phyloP scores from a whole-genome alignment of 2,113 vertebrate genomes.

The Erpornis zantholeuca region DNA sequence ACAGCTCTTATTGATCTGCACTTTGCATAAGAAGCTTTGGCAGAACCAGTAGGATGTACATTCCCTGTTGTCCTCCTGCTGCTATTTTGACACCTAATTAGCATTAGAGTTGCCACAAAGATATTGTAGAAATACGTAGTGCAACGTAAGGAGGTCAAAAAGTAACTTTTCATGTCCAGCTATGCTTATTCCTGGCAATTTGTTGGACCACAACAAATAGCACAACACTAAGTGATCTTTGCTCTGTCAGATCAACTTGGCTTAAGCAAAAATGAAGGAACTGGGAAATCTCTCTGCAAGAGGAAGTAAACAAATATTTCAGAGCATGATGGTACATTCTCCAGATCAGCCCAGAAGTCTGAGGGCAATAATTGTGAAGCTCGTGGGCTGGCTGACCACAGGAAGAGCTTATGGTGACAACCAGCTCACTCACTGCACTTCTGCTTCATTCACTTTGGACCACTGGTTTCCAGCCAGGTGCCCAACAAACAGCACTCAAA shows the following conservation, averaged over 20 bases:
- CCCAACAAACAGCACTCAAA: background rate
- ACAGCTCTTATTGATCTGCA: background rate
- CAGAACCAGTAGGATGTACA: background rate
- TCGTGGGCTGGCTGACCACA: background rate
- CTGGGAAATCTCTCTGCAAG: background rate
- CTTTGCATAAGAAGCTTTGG: background rate
- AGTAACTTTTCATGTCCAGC: background rate
- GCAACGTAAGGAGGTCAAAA: background rate
- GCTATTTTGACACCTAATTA: background rate
- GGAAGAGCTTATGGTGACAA: background rate
- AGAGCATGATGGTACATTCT: background rate
- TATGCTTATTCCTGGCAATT: background rate
- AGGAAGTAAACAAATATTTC: background rate
- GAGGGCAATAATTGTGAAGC: background rate
- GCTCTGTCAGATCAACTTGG: background rate
- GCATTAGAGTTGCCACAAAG: background rate
- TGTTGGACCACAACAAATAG: background rate
- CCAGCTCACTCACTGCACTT: background rate
- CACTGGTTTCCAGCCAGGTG: background rate
- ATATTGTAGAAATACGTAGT: background rate
- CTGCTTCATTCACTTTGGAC: background rate
- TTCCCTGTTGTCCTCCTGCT: background rate
- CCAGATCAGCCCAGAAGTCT: background rate
- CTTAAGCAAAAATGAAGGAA: background rate
- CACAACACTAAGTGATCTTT: background rate